Percentiles rank a stretch among this genome's conserved stretches.
Conservation (phyloP, 2,888 invertebrate species). For the Philhelius pedissequus region DNA sequence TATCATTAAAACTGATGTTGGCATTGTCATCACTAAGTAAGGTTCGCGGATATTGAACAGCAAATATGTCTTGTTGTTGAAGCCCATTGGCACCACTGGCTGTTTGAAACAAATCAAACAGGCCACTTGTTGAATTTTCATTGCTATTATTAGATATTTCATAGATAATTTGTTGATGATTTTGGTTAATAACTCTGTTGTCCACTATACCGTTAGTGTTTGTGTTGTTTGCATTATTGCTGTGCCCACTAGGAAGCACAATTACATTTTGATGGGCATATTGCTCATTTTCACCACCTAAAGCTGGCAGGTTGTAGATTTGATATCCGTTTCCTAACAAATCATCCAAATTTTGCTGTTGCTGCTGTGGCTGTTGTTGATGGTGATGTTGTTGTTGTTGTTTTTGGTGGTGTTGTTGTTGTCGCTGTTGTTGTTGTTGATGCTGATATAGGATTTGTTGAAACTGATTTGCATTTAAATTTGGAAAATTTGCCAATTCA, state of each 20-base stretch:
- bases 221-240: constrained; percentile 16
- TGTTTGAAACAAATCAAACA: constrained; percentile 54
- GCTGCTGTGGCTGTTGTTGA: constrained; percentile 54
- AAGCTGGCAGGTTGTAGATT: constrained; percentile 45
- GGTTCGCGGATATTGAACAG: constrained; percentile 48
- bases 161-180: constrained; percentile 59
- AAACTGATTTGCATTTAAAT: constrained; percentile 46
- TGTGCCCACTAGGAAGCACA: constrained; percentile 28
- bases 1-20: constrained; percentile 52
- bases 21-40: constrained; percentile 43
- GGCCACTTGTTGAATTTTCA: constrained; percentile 41
- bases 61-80: constrained; percentile 44
- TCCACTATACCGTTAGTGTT: constrained; percentile 8
- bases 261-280: constrained; percentile 51
- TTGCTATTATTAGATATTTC: constrained; percentile 53
- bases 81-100: constrained; percentile 4
- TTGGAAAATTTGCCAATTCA: constrained; percentile 39
- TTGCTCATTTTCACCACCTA: constrained; percentile 35
- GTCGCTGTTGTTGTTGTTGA: constrained; percentile 52
- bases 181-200: constrained; percentile 16
- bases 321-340: constrained; percentile 50
- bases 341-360: constrained; percentile 57
- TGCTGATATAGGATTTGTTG: constrained; percentile 57
- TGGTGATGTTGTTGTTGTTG: constrained; percentile 53
- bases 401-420: constrained; percentile 50